Evolutionary conservation across 2,888 invertebrate species (phyloP).

Genomic region (Minunthozetes semirufus): DNA sequence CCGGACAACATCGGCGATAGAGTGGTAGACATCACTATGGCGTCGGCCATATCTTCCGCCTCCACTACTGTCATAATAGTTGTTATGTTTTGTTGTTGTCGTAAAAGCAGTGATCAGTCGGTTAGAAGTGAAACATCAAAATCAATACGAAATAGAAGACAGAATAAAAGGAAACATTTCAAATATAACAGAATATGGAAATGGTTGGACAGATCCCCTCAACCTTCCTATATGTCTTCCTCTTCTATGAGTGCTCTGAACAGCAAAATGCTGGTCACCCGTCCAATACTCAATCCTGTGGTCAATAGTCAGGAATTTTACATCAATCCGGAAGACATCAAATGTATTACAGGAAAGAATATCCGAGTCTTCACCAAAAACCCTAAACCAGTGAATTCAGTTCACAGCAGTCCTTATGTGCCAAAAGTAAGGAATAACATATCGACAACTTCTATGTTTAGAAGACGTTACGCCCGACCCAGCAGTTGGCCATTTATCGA

Average conservation of each 20-base stretch:
- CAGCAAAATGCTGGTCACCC: neutral
- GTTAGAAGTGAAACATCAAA: neutral
- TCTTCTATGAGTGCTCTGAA: neutral
- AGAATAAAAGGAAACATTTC: neutral
- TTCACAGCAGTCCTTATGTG: neutral
- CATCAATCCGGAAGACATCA: neutral
- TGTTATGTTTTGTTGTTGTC: slow-evolving; percentile 16
- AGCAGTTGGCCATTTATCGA: slow-evolving; percentile 15
- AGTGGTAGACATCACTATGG: neutral
- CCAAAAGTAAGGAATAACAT: slow-evolving; percentile 12
- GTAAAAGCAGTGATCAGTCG: neutral
- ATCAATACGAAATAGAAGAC: neutral
- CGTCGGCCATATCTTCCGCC: slow-evolving; percentile 16
- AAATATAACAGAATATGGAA: neutral
- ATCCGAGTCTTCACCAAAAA: neutral
- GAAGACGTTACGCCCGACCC: neutral
- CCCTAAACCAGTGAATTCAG: neutral
- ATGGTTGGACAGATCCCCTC: slow-evolving; percentile 12
- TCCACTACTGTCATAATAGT: slow-evolving; percentile 21
- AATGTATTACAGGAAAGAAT: slow-evolving; percentile 17
- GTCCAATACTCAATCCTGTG: neutral
- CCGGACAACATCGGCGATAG: neutral
- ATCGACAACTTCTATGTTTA: slow-evolving; percentile 3
- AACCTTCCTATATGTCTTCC: neutral
- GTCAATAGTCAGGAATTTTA: neutral